These are phyloP conservation scores for Aproaerema taeniolella DNA, from an alignment of 2,888 invertebrate genomes.

Conservation along the genomic window DNA sequence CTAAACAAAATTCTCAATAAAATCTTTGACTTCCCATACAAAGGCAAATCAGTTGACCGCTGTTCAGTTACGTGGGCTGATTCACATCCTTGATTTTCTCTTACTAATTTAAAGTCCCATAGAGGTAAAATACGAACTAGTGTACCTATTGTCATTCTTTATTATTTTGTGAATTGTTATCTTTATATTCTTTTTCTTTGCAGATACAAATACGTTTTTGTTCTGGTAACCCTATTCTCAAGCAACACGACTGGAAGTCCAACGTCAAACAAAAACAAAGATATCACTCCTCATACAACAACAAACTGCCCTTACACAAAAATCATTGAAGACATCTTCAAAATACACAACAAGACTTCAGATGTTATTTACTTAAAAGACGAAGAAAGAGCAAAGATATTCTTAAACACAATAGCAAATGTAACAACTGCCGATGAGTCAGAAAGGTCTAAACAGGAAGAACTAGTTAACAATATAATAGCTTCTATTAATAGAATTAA, in stretches of 20 bases:
- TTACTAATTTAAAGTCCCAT: too few relatives aligned
- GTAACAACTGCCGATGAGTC: constrained; percentile 37
- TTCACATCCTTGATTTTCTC: too few relatives aligned
- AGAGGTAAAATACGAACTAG: too few relatives aligned
- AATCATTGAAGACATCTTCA: constrained; percentile 66
- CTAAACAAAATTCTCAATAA: too few relatives aligned
- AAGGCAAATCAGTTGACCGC: too few relatives aligned
- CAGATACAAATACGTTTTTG: constrained; percentile 49
- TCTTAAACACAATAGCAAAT: constrained; percentile 77
- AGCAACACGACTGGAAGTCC: constrained; percentile 21
- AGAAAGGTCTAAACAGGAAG: constrained; percentile 46
- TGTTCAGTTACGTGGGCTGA: too few relatives aligned
- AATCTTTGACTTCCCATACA: too few relatives aligned
- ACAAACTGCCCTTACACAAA: constrained; percentile 58
- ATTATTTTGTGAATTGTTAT: too few relatives aligned
- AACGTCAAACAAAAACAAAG: constrained; percentile 22
- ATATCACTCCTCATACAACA: constrained; percentile 24
- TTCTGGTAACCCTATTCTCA: constrained; percentile 28
- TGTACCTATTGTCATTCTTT: too few relatives aligned
- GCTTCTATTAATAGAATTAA: constrained; percentile 65
- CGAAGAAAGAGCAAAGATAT: constrained; percentile 73
- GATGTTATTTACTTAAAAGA: constrained; percentile 34
- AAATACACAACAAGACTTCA: constrained; percentile 46
- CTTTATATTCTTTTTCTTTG: constrained; percentile 25
- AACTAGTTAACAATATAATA: constrained; percentile 59